Conservation (phyloP, 2,888 invertebrate species). For the Hypena proboscidalis region DNA sequence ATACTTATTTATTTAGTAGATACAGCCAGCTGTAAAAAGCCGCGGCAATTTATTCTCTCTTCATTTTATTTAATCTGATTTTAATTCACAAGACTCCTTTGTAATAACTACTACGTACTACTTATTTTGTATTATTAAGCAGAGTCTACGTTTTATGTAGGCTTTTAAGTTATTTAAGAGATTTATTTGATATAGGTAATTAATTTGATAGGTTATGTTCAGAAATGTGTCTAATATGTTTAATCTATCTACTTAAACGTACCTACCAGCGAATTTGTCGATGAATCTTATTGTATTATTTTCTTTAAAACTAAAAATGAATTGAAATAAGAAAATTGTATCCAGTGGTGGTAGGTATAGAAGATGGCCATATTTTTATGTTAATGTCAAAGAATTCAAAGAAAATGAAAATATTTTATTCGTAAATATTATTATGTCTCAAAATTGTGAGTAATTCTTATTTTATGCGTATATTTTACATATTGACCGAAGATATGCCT, state of each 20-base stretch:
- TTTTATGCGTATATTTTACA: conserved; percentile 41
- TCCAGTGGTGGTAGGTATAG: conserved; percentile 23
- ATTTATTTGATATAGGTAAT: conserved; percentile 61
- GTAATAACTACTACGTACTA: conserved; percentile 52
- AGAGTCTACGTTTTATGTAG: conserved; percentile 82
- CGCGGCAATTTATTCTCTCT: conserved; percentile 30
- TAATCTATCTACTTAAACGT: too few relatives aligned
- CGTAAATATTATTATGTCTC: conserved; percentile 48
- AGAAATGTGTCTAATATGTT: conserved; percentile 34
- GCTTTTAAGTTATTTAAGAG: conserved; percentile 74
- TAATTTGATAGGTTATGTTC: conserved; percentile 45
- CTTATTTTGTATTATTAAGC: conserved; percentile 67
- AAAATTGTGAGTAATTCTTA: conserved; percentile 38
- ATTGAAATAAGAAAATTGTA: conserved; percentile 27
- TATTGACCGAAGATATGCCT: conserved; percentile 36
- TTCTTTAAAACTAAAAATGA: conserved; percentile 17
- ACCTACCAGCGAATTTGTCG: conserved; percentile 22
- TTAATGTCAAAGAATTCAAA: conserved; percentile 37
- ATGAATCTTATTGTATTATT: conserved; percentile 20
- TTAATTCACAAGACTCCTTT: conserved; percentile 48
- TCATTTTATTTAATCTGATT: conserved; percentile 37
- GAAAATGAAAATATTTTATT: conserved; percentile 32
- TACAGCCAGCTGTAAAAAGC: conserved; percentile 27
- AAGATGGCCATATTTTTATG: conserved; percentile 30
- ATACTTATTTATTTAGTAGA: conserved; percentile 35